phyloP scores from a whole-genome alignment of 2,797 vertebrate genomes.

The Sylvilagus floridanus region DNA sequence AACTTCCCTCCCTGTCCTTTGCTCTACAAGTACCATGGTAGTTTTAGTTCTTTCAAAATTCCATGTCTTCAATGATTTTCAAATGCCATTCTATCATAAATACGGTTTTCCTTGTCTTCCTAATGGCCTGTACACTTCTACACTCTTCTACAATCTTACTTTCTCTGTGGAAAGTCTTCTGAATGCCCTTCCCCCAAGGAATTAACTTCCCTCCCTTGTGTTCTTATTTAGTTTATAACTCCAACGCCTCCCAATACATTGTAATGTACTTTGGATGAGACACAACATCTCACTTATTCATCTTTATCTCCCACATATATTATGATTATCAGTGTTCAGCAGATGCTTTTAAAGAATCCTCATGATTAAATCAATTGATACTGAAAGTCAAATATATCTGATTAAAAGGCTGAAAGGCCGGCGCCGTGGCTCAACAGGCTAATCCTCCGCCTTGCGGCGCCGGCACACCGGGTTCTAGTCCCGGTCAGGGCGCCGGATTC shows the following conservation, averaged over 20 bases:
- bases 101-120: neutral
- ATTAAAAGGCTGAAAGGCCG: neutral
- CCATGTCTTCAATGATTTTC: neutral
- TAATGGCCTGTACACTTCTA: neutral
- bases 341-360: constrained; percentile 14
- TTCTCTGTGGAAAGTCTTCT: neutral
- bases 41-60: constrained; percentile 37
- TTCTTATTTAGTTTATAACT: neutral
- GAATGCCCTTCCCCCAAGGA: neutral
- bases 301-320: neutral
- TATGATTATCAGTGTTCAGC: neutral
- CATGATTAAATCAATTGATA: neutral
- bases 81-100: neutral
- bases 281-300: neutral
- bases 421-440: too few species aligned
- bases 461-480: too few species aligned
- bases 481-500: too few species aligned
- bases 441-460: too few species aligned
- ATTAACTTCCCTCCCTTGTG: neutral
- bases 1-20: neutral
- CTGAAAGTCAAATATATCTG: constrained; percentile 22
- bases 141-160: neutral
- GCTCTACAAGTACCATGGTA: neutral
- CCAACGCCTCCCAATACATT: neutral
- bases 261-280: constrained; percentile 24